A percentile compares a stretch with the other conserved stretches of the same genome.
These are phyloP conservation scores for Peromyscus aztecus DNA, from an alignment of 2,797 vertebrate genomes.

Conservation along the genomic window DNA sequence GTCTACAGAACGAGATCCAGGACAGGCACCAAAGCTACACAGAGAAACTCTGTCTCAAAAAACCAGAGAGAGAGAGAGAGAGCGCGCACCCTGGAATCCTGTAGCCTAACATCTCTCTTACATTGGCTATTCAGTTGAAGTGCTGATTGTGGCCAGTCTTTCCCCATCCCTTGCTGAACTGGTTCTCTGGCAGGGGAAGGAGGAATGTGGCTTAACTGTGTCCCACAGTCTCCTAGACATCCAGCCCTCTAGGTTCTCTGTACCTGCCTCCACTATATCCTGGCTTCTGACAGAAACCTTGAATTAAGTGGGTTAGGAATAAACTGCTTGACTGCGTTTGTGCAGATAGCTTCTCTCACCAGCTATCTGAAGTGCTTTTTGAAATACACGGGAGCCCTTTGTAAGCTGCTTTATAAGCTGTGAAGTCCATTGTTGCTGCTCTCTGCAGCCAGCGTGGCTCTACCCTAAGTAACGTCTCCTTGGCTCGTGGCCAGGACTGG, in stretches of 20 bases:
- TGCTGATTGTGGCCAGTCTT: conserved; percentile 18
- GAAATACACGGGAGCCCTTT: conserved; percentile 81
- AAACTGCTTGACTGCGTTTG: conserved; percentile 80
- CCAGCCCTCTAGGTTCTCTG: not conserved
- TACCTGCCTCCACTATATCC: conserved; percentile 33
- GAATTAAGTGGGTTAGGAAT: conserved; percentile 81
- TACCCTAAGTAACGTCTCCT: conserved; percentile 77
- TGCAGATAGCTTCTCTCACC: conserved; percentile 80
- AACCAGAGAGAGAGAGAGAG: too few relatives aligned
- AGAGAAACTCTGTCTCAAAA: too few relatives aligned
- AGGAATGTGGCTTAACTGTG: not conserved
- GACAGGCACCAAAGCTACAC: too few relatives aligned
- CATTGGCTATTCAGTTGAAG: not conserved
- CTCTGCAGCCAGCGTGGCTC: conserved; percentile 74
- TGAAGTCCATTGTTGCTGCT: conserved; percentile 83
- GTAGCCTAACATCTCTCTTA: not conserved
- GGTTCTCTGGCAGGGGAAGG: not conserved
- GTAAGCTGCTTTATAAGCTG: conserved; percentile 82
- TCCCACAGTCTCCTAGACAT: not conserved
- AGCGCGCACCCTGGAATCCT: not conserved
- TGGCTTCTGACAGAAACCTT: conserved; percentile 69
- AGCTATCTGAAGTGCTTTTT: conserved; percentile 81
- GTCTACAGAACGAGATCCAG: too few relatives aligned
- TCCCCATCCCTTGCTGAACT: not conserved
- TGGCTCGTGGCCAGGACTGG: conserved; percentile 68